Percentiles rank a stretch among this genome's conserved stretches.
Evolutionary conservation across 2,888 invertebrate genomes (phyloP).

Genomic region (Cephus nigrinus): DNA sequence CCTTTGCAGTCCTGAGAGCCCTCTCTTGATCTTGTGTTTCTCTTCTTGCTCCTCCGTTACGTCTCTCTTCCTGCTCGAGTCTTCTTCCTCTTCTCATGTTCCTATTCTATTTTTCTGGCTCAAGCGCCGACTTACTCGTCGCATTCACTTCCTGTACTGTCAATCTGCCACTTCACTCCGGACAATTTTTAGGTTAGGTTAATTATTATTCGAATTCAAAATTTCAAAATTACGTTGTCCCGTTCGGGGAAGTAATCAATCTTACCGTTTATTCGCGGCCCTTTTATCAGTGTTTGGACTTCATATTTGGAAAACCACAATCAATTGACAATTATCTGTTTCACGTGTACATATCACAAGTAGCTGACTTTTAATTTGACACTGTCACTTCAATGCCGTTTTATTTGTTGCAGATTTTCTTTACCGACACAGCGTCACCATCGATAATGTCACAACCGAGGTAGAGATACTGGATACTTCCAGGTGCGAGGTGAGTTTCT

Average conservation of each 20-base stretch:
- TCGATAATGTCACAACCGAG: slow-evolving; percentile 82
- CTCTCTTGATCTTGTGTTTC: neutral
- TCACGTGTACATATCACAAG: neutral
- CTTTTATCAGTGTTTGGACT: neutral
- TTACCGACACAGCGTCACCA: slow-evolving; percentile 81
- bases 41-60: neutral
- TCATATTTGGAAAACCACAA: neutral
- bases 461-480: slow-evolving; percentile 85
- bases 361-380: neutral
- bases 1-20: neutral
- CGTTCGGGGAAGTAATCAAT: neutral
- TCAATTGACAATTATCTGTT: neutral
- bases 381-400: slow-evolving; percentile 24
- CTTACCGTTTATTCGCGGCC: neutral
- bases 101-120: neutral
- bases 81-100: neutral
- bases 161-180: neutral
- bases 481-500: slow-evolving; percentile 79
- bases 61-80: neutral
- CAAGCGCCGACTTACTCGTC: neutral
- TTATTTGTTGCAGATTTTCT: slow-evolving; percentile 78
- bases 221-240: neutral
- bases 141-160: neutral
- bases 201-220: neutral
- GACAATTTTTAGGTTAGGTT: neutral